These are phyloP conservation scores for Dromiciops gliroides DNA, from an alignment of 2,113 vertebrate genomes.

Conservation along the genomic window DNA sequence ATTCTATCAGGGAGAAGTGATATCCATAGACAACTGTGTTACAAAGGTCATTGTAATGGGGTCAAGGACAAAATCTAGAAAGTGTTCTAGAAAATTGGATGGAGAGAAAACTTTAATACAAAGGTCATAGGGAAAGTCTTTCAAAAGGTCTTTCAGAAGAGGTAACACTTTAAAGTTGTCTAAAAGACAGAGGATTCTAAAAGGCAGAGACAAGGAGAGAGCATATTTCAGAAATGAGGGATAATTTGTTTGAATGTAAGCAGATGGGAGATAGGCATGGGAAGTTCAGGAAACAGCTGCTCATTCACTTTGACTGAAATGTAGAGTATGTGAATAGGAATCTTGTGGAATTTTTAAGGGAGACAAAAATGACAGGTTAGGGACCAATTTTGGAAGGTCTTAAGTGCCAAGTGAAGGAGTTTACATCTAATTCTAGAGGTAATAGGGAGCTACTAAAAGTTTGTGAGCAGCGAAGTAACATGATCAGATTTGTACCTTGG, in stretches of 20 bases:
- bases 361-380: background rate
- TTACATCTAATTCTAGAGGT: background rate
- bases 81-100: background rate
- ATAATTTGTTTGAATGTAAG: background rate
- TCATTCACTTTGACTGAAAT: background rate
- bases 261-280: background rate
- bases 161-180: background rate
- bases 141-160: background rate
- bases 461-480: background rate
- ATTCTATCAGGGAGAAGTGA: background rate
- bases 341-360: slow-evolving; percentile 34
- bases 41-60: background rate
- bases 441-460: background rate
- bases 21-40: background rate
- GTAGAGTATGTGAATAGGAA: background rate
- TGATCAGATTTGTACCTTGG: background rate
- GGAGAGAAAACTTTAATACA: background rate
- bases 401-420: background rate
- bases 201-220: background rate
- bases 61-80: background rate
- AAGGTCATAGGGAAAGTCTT: background rate
- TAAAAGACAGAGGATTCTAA: background rate
- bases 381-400: background rate
- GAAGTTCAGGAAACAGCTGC: background rate
- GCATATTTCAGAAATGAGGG: background rate